phyloP scores from a whole-genome alignment of 2,797 vertebrate species.

The Hozukius guyotensis region DNA sequence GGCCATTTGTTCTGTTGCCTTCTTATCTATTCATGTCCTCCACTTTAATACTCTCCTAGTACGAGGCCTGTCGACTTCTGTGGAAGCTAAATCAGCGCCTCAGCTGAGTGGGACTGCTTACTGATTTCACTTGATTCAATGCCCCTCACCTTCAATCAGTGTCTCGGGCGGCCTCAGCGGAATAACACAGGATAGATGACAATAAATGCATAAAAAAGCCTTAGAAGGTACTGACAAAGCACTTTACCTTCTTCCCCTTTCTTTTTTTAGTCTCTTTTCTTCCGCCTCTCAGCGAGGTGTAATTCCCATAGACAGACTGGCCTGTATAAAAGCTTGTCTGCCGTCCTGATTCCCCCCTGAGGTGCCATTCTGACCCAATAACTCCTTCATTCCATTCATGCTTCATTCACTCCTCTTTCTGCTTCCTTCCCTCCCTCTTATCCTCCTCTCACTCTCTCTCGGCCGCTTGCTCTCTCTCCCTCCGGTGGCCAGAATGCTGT shows the following conservation, averaged over 20 bases:
- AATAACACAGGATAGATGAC: conserved; percentile 53
- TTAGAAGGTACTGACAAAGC: conserved; percentile 43
- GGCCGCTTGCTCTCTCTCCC: conserved; percentile 59
- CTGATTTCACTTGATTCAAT: conserved; percentile 69
- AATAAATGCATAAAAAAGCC: conserved; percentile 63
- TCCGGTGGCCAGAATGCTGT: conserved; percentile 74
- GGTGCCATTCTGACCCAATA: conserved; percentile 81
- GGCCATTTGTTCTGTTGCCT: conserved; percentile 60
- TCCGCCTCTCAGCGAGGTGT: conserved; percentile 56
- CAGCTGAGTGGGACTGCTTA: conserved; percentile 54
- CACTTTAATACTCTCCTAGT: conserved; percentile 58
- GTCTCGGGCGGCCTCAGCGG: conserved; percentile 41
- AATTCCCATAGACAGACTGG: conserved; percentile 70
- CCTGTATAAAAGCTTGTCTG: conserved; percentile 68
- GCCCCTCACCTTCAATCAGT: conserved; percentile 71
- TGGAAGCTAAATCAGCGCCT: conserved; percentile 53
- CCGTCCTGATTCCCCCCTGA: conserved; percentile 68
- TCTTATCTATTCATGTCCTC: conserved; percentile 71
- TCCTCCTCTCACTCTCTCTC: conserved; percentile 32
- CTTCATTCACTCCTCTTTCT: conserved; percentile 61
- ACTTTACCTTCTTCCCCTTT: conserved; percentile 23
- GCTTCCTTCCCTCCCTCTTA: conserved; percentile 25
- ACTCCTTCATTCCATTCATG: conserved; percentile 74
- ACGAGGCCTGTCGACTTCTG: conserved; percentile 49
- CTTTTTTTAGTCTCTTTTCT: conserved; percentile 33